Base-by-base conservation (phyloP, 2,113 vertebrate genomes). In the Psilopogon haemacephalus region DNA sequence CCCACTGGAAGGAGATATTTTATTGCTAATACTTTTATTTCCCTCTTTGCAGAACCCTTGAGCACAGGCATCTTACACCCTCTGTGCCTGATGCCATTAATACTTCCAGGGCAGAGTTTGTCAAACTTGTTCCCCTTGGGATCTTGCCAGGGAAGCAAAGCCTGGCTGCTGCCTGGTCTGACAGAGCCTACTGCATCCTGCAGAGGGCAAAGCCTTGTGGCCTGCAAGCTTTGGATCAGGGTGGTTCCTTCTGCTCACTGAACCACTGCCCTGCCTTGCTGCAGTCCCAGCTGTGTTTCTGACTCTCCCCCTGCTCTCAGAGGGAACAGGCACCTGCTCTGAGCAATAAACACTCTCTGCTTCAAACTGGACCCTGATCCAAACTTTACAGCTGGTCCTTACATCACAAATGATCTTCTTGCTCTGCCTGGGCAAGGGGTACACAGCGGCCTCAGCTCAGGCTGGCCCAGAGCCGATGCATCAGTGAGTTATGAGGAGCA, bases 361-460 rank as follows among this genome's bases (percentile, higher is more conserved):
- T 27, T 81, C 56, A 15, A 46, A 9, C 1, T 1, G 12, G 32
- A 71, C n/a, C 58, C 76, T 2, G 58, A 42, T 65, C 72, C 86
- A 91, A 78, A 62, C 38, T 68, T 17, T 80, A 72, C 95, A 93
- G 92, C 8, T 85, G 88, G 26, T 33, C 19, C 65, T 75, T 13
- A 14, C 76, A 48, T 48, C 79, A 86, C 7, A 2, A 86, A 23
- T 20, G 2, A n/a, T 10, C 56, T 50, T 27, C 1, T 24, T 44
- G 35, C 46, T 58, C 83, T 42, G 70, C 1, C 33, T 65, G 2
- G 85, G 60, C 9, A 37, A 5, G 0, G 2, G 58, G 9, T 2
- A 54, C 84, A 64, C 64, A 13, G 20, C 55, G 46, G 9, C 1
- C 68, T 67, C 64, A 16, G 63, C 67, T 64, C 67, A 13, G 65